Conservation (phyloP, 2,888 invertebrate species). For the Drosophila colorata region DNA sequence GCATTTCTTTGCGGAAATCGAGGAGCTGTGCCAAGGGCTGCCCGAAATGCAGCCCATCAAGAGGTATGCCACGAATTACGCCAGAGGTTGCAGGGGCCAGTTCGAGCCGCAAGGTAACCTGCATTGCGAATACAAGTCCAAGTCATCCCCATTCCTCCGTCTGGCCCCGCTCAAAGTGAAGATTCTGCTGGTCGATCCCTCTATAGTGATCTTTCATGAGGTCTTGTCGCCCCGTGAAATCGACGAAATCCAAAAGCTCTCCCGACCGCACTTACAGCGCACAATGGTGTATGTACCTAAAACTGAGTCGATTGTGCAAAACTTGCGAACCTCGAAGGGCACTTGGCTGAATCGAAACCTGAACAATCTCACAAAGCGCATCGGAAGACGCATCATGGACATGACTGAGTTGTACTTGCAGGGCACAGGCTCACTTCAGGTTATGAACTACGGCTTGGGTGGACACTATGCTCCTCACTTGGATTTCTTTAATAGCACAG, state of each 20-base stretch:
- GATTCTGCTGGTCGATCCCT: slow-evolving; percentile 64
- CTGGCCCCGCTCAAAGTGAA: slow-evolving; percentile 83
- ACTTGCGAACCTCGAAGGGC: slow-evolving; percentile 74
- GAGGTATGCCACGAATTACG: too few relatives aligned
- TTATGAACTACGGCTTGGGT: slow-evolving; percentile 82
- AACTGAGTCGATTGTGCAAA: slow-evolving; percentile 22
- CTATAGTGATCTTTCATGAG: slow-evolving; percentile 76
- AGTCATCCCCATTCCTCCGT: slow-evolving; percentile 56
- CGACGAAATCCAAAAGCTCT: slow-evolving; percentile 55
- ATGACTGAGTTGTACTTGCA: slow-evolving; percentile 74
- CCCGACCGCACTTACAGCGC: slow-evolving; percentile 60
- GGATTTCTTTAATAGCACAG: slow-evolving; percentile 72
- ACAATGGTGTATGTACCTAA: slow-evolving; percentile 48
- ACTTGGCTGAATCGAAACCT: slow-evolving; percentile 66
- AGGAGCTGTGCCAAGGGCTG: slow-evolving; percentile 5
- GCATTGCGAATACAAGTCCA: slow-evolving; percentile 64
- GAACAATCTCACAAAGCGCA: slow-evolving; percentile 42
- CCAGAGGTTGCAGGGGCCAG: slow-evolving; percentile 69
- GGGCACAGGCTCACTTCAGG: slow-evolving; percentile 69
- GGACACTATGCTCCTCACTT: slow-evolving; percentile 77
- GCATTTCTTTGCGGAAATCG: slow-evolving; percentile 44
- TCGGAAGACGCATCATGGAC: slow-evolving; percentile 71
- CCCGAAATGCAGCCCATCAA: background rate
- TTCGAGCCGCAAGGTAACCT: slow-evolving; percentile 51
- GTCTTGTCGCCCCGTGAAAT: slow-evolving; percentile 73